A percentile compares a stretch with the other conserved stretches of the same genome.
These are phyloP conservation scores for Laupala kohalensis DNA, from an alignment of 1,140 invertebrate species.

Conservation along the genomic window DNA sequence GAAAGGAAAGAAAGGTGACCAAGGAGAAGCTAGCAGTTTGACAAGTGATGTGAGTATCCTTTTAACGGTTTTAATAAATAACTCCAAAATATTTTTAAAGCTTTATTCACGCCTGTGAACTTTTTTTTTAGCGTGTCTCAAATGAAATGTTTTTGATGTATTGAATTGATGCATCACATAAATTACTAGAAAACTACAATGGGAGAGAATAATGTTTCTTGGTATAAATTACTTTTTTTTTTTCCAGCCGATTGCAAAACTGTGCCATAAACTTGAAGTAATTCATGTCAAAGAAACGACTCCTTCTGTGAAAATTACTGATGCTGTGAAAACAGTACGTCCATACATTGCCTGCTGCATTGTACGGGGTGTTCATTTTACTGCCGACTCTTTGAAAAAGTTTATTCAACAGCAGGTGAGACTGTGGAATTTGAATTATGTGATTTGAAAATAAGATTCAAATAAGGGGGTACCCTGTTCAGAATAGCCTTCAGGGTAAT, in stretches of 20 bases:
- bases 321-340: slow-evolving; percentile 42
- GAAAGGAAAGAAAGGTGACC: slow-evolving; percentile 23
- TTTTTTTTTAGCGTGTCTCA: too few species aligned
- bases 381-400: slow-evolving; percentile 50
- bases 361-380: slow-evolving; percentile 49
- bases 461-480: too few species aligned
- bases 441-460: too few species aligned
- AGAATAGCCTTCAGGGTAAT: not conserved
- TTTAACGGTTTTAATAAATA: too few species aligned
- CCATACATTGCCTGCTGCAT: slow-evolving; percentile 62
- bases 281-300: slow-evolving; percentile 40
- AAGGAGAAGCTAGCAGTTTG: slow-evolving; percentile 18
- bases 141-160: too few species aligned
- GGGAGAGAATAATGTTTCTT: too few species aligned
- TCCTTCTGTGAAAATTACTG: slow-evolving; percentile 36
- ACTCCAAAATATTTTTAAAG: too few species aligned
- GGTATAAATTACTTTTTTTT: too few species aligned
- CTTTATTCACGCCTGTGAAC: too few species aligned
- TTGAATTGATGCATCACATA: too few species aligned
- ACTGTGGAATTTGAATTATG: not conserved
- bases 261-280: slow-evolving; percentile 27
- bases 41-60: slow-evolving; percentile 22
- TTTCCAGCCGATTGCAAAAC: slow-evolving; percentile 18
- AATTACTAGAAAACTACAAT: too few species aligned
- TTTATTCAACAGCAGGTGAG: slow-evolving; percentile 61